Base-by-base conservation (phyloP, 1,140 invertebrate genomes). In the Globodera rostochiensis region DNA sequence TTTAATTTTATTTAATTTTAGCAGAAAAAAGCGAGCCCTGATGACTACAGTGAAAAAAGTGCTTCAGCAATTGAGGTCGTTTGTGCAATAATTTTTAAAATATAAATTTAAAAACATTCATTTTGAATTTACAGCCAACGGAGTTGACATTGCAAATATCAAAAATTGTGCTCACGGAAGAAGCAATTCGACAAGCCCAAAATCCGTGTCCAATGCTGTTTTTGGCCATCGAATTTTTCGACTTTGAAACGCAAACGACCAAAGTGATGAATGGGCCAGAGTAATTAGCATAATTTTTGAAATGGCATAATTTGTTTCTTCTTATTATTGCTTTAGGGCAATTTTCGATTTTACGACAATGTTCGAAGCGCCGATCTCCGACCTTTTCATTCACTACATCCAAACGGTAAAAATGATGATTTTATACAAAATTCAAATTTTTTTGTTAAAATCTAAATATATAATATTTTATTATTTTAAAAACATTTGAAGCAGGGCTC, bases 201-300 rank as follows among this genome's bases (percentile, higher is more conserved):
- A 79, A 69, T 73, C 64, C 77, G 46, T 77, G 57, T 25, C 86
- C 86, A 21, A 57, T 80, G 46, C 69, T 88, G 21, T 88, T 88
- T 81, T 50, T 88, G 45, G 83, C 85, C 0, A 67, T 90, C 67
- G 87, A 88, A 82, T 88, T 88, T 71, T 88, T 88, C 80, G 87
- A 88, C 71, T 88, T 88, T 73, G 88, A 88, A 79, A 66, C 88
- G 25, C 83, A 88, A 83, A 88, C 88, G 9, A 88, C 86, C 6
- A 82, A 83, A 46, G 69, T 87, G 25, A 46, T 88, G n/a, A 73
- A 64, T 57, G 85, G 86, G 21, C 86, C 85, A 8, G 85, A 86
- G 84, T 83, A 83, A 70, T 2, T 53, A 53, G 76, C 21, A 49
- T 46, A 83, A 74, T 73, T n/a, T 70, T 45, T 64, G 57, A 36